phyloP scores from a whole-genome alignment of 2,888 invertebrate species.

The Ophion ellenae region DNA sequence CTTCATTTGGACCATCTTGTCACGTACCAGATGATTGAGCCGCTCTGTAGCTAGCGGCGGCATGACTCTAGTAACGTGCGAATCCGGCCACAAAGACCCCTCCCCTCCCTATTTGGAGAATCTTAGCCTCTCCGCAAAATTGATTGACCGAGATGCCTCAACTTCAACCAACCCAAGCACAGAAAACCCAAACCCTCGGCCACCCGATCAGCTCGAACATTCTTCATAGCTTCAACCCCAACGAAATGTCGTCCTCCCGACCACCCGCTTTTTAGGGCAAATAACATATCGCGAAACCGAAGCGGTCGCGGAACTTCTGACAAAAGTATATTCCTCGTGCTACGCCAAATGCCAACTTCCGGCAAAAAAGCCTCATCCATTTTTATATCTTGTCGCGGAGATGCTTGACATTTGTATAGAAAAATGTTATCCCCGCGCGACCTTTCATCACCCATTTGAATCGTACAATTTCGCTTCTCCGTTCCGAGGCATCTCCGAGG shows the following conservation, averaged over 20 bases:
- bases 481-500: conserved; percentile 20
- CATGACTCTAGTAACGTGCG: not conserved
- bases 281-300: not conserved
- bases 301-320: not conserved
- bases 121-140: too few species aligned
- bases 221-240: not conserved
- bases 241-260: not conserved
- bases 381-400: conserved; percentile 4
- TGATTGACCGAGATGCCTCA: too few species aligned
- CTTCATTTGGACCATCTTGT: not conserved
- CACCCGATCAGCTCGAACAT: not conserved
- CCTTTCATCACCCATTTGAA: conserved; percentile 36
- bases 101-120: too few species aligned
- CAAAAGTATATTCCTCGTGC: not conserved
- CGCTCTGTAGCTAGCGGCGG: not conserved
- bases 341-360: not conserved
- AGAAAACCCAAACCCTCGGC: not conserved
- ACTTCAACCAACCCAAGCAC: too few species aligned
- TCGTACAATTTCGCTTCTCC: conserved; percentile 17
- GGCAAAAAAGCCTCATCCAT: not conserved
- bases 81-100: not conserved
- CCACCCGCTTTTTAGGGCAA: not conserved
- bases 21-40: not conserved
- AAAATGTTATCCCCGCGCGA: conserved; percentile 7
- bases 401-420: conserved; percentile 13